Evolutionary conservation across 2,797 vertebrate genomes (phyloP).

Genomic region (Allobates femoralis): DNA sequence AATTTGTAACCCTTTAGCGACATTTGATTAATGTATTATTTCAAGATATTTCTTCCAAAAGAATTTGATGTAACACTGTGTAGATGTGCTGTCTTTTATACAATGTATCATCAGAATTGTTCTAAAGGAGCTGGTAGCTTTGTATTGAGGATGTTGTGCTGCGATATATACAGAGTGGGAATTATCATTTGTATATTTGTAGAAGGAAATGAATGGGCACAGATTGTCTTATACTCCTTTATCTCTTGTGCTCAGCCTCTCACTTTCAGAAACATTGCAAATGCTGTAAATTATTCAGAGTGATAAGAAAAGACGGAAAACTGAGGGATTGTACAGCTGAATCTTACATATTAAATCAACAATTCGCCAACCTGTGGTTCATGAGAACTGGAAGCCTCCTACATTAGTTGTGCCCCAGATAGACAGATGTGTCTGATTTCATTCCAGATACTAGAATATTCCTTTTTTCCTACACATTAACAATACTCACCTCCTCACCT

Average conservation of each 20-base stretch:
- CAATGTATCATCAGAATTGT: not conserved
- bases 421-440: not conserved
- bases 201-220: slow-evolving; percentile 4
- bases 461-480: slow-evolving; percentile 2
- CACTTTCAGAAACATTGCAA: slow-evolving; percentile 50
- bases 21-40: not conserved
- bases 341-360: slow-evolving; percentile 14
- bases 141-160: not conserved
- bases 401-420: not conserved
- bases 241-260: slow-evolving; percentile 9
- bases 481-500: not conserved
- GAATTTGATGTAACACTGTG: not conserved
- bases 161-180: not conserved
- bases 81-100: not conserved
- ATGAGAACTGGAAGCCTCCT: not conserved
- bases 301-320: slow-evolving; percentile 35
- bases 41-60: not conserved
- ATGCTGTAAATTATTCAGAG: slow-evolving; percentile 52
- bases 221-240: not conserved
- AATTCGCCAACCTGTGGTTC: slow-evolving; percentile 13
- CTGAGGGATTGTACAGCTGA: slow-evolving; percentile 14
- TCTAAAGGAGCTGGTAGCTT: not conserved
- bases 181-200: not conserved
- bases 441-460: not conserved
- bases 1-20: not conserved